Evolutionary conservation across 2,113 vertebrate species (phyloP).

Genomic region (Myotis lucifugus): DNA sequence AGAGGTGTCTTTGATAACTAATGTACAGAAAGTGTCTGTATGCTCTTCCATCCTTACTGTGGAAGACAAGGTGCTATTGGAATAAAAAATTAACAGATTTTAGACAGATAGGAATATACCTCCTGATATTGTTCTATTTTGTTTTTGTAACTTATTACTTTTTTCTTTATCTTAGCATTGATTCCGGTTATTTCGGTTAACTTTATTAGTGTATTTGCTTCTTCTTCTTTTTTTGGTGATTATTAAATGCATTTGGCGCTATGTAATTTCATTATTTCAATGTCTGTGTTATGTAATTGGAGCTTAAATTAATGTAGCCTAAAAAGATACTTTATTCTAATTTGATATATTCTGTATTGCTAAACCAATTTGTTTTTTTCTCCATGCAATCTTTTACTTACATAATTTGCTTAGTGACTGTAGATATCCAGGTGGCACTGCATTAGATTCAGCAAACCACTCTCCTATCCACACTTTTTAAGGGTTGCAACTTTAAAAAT

Average conservation of each 20-base stretch:
- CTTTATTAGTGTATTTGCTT: conserved; percentile 77
- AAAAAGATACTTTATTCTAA: conserved; percentile 79
- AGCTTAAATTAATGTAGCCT: conserved; percentile 71
- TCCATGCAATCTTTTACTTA: conserved; percentile 67
- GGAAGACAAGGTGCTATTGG: background rate
- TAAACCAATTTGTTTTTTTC: conserved; percentile 75
- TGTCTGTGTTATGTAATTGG: conserved; percentile 73
- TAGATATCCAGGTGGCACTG: background rate
- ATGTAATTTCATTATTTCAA: conserved; percentile 79
- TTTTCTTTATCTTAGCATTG: conserved; percentile 64
- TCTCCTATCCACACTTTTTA: background rate
- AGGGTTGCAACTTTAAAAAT: background rate
- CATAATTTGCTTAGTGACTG: conserved; percentile 72
- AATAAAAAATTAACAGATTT: background rate
- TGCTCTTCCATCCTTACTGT: background rate
- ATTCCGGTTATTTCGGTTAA: conserved; percentile 78
- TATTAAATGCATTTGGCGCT: conserved; percentile 80
- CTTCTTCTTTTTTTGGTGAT: conserved; percentile 65
- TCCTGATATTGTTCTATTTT: background rate
- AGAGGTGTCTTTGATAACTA: background rate
- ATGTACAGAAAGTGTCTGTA: background rate
- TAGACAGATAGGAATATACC: background rate
- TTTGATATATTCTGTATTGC: conserved; percentile 75
- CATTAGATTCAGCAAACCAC: background rate
- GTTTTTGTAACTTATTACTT: conserved; percentile 49